Evolutionary conservation across 2,888 invertebrate genomes (phyloP).

Genomic region (Gasteruption jaculator): DNA sequence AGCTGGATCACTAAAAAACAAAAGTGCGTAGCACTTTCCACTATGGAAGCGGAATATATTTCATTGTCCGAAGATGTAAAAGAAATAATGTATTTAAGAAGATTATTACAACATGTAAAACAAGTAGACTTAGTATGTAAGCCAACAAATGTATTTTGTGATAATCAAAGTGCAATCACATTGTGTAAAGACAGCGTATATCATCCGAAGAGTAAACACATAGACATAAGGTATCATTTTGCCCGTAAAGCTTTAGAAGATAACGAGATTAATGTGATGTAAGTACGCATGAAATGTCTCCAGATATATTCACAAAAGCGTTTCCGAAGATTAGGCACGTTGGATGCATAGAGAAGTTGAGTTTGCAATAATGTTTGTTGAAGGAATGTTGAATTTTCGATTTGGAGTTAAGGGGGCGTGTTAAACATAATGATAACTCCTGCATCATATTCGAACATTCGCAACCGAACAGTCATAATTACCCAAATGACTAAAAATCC

Average conservation of each 20-base stretch:
- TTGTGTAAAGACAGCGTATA: constrained; percentile 6
- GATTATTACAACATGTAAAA: not conserved
- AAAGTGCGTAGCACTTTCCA: constrained; percentile 5
- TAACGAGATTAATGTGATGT: too few species aligned
- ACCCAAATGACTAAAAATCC: too few species aligned
- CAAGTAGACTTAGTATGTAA: not conserved
- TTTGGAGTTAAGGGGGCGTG: too few species aligned
- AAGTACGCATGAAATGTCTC: too few species aligned
- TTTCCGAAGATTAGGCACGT: too few species aligned
- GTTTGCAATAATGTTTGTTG: too few species aligned
- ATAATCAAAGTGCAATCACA: constrained; percentile 11
- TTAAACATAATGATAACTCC: too few species aligned
- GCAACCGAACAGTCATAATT: too few species aligned
- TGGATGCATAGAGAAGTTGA: too few species aligned
- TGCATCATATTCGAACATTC: too few species aligned
- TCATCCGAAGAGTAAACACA: constrained; percentile 7
- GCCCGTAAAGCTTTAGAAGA: constrained; percentile 9
- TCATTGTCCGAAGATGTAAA: constrained; percentile 4
- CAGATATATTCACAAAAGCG: too few species aligned
- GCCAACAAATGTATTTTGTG: constrained; percentile 6
- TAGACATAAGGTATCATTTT: constrained; percentile 12
- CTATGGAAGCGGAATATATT: constrained; percentile 12
- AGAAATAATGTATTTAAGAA: constrained; percentile 8
- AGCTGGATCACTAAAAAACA: constrained; percentile 7
- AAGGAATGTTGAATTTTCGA: too few species aligned